Evolutionary conservation across 2,113 vertebrate species (phyloP), one percentile per base, ranked within the genome.

Genomic region (Ageneiosus marmoratus): DNA sequence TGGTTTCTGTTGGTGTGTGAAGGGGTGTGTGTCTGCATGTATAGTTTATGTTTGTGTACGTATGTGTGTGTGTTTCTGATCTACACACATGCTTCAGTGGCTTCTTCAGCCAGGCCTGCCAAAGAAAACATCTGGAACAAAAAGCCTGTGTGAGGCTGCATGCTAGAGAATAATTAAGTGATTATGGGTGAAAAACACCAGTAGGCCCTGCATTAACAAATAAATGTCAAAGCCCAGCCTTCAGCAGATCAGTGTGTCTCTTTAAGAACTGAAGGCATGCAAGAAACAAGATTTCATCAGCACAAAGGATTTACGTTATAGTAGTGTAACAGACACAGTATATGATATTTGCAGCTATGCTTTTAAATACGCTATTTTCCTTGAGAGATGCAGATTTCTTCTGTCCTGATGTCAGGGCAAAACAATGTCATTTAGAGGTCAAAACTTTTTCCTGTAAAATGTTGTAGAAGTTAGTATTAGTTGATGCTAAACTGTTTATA

Each of bases 91-190:
- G 84, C 86, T 84, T 78, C 48, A 77, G 77, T 73, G 84, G 84
- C 83, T 84, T 87, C 82, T 87, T 86, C 78, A 83, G 65, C 84
- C 86, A 86, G 67, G 73, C 83, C 82, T 86, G 86, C 84, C 82
- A 86, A 84, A 85, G 67, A 80, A 89, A 88, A 88, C 84, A 86
- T 87, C 82, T 83, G 83, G 84, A 86, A 89, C 79, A 89, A 86
- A 84, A 65, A 58, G 56, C 60, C 67, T 75, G 81, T 83, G 83
- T 82, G 86, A 86, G 81, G 81, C 84, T 89, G 83, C 62, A 84
- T 88, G 83, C 83, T 73, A 51, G 84, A 79, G 82, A 73, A 79
- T 87, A 89, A 89, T 89, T 89, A 87, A 83, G 83, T 75, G 81
- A 88, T 88, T 86, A 86, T 83, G 83, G 85, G 79, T 86, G 86